Evolutionary conservation across 1,140 invertebrate genomes (phyloP).

Genomic region (Zaprionus inermis): DNA sequence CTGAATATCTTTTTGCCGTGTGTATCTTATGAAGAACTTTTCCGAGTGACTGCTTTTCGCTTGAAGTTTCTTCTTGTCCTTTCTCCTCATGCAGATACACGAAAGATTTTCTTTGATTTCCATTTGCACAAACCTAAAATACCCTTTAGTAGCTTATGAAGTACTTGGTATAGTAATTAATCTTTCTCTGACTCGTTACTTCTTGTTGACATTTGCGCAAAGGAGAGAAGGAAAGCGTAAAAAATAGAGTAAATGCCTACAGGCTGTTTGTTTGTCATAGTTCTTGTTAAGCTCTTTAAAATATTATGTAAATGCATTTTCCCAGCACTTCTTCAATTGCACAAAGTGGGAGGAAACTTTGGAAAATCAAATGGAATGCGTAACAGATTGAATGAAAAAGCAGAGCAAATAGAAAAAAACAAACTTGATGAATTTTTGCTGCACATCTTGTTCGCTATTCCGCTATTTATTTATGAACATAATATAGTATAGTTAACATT

Average conservation of each 20-base stretch:
- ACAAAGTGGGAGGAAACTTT: too few relatives aligned
- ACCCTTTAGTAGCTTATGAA: background rate
- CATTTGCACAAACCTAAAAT: background rate
- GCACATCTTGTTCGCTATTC: background rate
- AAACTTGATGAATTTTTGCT: conserved; percentile 5
- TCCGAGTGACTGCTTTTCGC: background rate
- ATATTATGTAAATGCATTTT: conserved; percentile 11
- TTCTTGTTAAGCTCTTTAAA: conserved; percentile 5
- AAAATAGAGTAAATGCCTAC: background rate
- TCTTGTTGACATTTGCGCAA: background rate
- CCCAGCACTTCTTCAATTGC: background rate
- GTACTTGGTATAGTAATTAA: background rate
- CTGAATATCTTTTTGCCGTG: background rate
- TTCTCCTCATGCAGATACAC: too few relatives aligned
- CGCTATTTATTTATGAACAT: background rate
- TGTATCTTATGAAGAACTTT: background rate
- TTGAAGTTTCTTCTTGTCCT: background rate
- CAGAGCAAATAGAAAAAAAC: background rate
- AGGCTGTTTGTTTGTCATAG: background rate
- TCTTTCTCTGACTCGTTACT: background rate
- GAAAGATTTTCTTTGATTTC: too few relatives aligned
- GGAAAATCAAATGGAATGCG: background rate
- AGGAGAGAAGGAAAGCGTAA: background rate
- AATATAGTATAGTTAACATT: background rate
- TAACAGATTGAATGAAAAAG: background rate